Percentiles rank a stretch among this genome's conserved stretches.
Conservation (phyloP, 2,888 invertebrate species). For the Diadegma fenestrale region DNA sequence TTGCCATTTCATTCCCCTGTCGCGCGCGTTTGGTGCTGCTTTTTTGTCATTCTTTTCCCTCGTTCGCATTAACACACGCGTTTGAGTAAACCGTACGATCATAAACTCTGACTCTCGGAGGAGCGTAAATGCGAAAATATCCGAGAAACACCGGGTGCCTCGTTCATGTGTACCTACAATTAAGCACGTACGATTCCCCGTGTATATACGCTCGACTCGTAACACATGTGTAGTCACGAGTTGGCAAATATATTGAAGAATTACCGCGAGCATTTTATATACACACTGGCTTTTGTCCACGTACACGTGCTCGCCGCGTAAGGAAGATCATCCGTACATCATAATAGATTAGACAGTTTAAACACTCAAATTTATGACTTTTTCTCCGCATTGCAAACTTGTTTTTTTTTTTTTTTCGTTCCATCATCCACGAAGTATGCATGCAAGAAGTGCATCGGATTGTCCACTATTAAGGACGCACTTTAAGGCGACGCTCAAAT, state of each 20-base stretch:
- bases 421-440: neutral
- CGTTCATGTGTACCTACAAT: slow-evolving; percentile 57
- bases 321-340: slow-evolving; percentile 16
- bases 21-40: slow-evolving; percentile 21
- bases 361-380: slow-evolving; percentile 37
- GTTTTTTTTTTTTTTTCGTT: neutral
- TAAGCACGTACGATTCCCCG: slow-evolving; percentile 55
- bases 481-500: no score
- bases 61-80: slow-evolving; percentile 16
- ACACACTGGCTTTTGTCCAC: neutral
- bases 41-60: slow-evolving; percentile 3
- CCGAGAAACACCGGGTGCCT: slow-evolving; percentile 58
- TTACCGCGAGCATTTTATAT: slow-evolving; percentile 26
- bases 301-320: neutral
- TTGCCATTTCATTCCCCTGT: slow-evolving; percentile 31
- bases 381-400: slow-evolving; percentile 38
- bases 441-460: slow-evolving; percentile 17
- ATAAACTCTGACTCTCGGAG: slow-evolving; percentile 42
- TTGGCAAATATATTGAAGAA: slow-evolving; percentile 64
- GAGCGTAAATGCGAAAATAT: slow-evolving; percentile 58
- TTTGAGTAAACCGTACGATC: slow-evolving; percentile 29
- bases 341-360: slow-evolving; percentile 43
- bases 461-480: slow-evolving; percentile 20
- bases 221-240: slow-evolving; percentile 44
- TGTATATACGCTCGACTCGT: slow-evolving; percentile 21